Conservation (phyloP, 2,888 invertebrate genomes). For the Leucania comma region DNA sequence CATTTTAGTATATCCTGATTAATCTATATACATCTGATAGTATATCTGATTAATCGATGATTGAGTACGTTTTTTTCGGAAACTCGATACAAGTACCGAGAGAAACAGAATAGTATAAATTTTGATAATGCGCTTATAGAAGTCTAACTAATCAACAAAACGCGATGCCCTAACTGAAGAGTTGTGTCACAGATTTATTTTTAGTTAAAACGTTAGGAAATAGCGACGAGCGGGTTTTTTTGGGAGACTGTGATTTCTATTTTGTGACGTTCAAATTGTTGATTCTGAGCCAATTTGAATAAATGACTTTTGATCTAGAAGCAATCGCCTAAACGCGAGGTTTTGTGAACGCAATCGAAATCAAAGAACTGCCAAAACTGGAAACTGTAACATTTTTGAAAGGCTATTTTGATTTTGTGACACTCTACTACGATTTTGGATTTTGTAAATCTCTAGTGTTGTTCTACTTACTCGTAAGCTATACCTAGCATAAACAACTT, state of each 20-base stretch:
- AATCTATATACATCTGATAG: too few species aligned
- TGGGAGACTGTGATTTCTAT: background rate
- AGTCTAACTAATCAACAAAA: background rate
- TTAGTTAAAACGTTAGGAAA: background rate
- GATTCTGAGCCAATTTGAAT: background rate
- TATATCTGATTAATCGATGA: background rate
- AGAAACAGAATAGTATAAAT: background rate
- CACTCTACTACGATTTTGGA: background rate
- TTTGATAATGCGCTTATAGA: background rate
- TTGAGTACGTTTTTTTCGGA: background rate
- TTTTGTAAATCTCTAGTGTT: background rate
- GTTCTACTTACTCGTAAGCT: background rate
- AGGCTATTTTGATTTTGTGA: background rate
- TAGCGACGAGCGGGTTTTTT: background rate
- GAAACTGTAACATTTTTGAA: background rate
- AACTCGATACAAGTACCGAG: background rate
- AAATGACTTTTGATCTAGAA: background rate
- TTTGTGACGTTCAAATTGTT: too few species aligned
- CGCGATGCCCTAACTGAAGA: background rate
- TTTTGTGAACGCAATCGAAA: background rate
- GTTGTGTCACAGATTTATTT: background rate
- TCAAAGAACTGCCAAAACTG: background rate
- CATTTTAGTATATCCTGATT: too few species aligned
- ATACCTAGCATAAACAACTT: too few species aligned
- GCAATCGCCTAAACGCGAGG: background rate